A percentile compares a stretch with the other conserved stretches of the same genome.
Evolutionary conservation across 2,888 invertebrate genomes (phyloP).

Genomic region (Calameuta filiformis): DNA sequence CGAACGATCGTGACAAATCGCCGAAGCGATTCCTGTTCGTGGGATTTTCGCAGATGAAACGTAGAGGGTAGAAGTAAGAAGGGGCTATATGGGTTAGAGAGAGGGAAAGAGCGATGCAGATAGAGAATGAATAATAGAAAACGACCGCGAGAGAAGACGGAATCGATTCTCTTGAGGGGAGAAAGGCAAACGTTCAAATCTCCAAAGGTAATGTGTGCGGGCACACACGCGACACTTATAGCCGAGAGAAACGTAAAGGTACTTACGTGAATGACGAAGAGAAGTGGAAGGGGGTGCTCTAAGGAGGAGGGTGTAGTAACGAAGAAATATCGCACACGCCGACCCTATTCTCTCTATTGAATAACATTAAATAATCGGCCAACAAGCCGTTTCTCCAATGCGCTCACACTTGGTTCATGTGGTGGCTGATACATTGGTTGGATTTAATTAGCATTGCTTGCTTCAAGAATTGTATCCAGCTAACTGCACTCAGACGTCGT

Average conservation of each 20-base stretch:
- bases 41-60: not conserved
- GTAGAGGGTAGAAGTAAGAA: slow-evolving; percentile 1
- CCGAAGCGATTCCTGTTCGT: slow-evolving; percentile 30
- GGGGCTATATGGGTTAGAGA: slow-evolving; percentile 19
- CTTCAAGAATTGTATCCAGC: not conserved
- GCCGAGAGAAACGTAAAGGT: not conserved
- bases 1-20: slow-evolving; percentile 42
- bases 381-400: not conserved
- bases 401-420: not conserved
- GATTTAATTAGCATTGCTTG: not conserved
- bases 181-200: not conserved
- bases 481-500: not conserved
- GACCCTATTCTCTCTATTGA: not conserved
- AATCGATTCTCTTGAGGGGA: slow-evolving; percentile 22
- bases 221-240: not conserved
- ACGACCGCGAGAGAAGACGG: not conserved
- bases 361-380: not conserved
- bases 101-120: not conserved
- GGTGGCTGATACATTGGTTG: not conserved
- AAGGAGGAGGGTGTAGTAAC: slow-evolving; percentile 1
- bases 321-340: not conserved
- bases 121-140: not conserved
- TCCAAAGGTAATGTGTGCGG: not conserved
- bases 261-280: slow-evolving; percentile 15
- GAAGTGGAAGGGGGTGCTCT: slow-evolving; percentile 2